Evolutionary conservation across 2,888 invertebrate genomes (phyloP).

Genomic region (Elmis aenea): DNA sequence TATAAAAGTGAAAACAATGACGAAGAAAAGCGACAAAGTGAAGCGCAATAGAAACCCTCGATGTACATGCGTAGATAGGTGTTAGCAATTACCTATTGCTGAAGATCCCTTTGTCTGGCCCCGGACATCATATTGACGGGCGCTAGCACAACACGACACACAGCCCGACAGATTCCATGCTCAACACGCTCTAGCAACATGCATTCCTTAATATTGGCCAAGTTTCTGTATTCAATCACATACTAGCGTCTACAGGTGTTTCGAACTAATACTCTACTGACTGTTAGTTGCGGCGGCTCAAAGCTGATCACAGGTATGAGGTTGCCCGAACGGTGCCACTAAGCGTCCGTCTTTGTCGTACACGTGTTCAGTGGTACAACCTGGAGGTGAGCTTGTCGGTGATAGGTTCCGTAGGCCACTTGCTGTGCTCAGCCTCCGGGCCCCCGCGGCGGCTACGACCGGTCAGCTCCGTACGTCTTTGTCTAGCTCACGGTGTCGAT

Average conservation of each 20-base stretch:
- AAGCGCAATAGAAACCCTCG: not conserved
- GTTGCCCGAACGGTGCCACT: conserved; percentile 21
- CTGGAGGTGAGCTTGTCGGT: conserved; percentile 18
- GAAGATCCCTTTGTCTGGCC: conserved; percentile 33
- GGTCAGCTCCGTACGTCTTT: conserved; percentile 55
- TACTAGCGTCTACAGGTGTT: conserved; percentile 50
- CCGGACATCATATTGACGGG: conserved; percentile 28
- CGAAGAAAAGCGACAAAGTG: too few species aligned
- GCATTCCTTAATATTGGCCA: conserved; percentile 28
- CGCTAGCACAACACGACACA: conserved; percentile 41
- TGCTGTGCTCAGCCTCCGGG: conserved; percentile 67
- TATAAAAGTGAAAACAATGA: too few species aligned
- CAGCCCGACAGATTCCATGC: conserved; percentile 38
- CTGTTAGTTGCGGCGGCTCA: conserved; percentile 43
- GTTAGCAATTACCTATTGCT: conserved; percentile 30
- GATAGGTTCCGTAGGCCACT: conserved; percentile 33
- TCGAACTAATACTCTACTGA: conserved; percentile 50
- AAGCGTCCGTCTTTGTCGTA: conserved; percentile 18
- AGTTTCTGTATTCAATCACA: conserved; percentile 42
- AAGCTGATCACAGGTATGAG: conserved; percentile 39
- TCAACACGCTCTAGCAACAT: conserved; percentile 38
- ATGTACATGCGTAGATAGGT: conserved; percentile 8
- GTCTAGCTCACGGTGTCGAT: conserved; percentile 20
- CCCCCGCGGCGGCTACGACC: conserved; percentile 57
- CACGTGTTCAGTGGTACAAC: conserved; percentile 14